Evolutionary conservation across 2,797 vertebrate genomes (phyloP).

Genomic region (Adrianichthys oophorus): DNA sequence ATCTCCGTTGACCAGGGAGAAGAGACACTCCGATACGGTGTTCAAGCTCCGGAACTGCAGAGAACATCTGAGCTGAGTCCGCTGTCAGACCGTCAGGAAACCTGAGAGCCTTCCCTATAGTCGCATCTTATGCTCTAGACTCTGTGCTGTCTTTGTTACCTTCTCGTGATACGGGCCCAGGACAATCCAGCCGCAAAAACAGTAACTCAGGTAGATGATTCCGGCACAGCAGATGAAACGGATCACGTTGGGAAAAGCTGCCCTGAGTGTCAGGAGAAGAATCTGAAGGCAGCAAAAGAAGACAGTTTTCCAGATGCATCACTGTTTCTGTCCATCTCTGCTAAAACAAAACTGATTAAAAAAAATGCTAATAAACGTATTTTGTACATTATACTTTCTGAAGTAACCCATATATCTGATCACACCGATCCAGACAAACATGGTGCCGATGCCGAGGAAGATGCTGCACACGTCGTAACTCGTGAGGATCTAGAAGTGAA

Average conservation of each 20-base stretch:
- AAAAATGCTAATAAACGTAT: too few species aligned
- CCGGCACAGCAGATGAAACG: constrained; percentile 94
- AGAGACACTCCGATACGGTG: constrained; percentile 92
- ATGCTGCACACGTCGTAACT: constrained; percentile 96
- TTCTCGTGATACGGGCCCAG: constrained; percentile 92
- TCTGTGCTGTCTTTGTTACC: constrained; percentile 52
- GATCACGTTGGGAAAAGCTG: constrained; percentile 90
- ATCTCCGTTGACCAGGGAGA: constrained; percentile 93
- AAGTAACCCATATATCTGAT: constrained; percentile 95
- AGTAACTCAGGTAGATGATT: constrained; percentile 94
- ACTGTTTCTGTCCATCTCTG: background rate
- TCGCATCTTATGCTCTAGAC: too few species aligned
- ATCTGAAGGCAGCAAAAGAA: constrained; percentile 73
- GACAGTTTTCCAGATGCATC: background rate
- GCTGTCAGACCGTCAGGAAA: too few species aligned
- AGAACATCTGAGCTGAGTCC: background rate
- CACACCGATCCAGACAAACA: constrained; percentile 95
- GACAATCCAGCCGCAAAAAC: constrained; percentile 96
- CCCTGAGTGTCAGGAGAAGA: constrained; percentile 88
- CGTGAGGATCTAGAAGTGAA: constrained; percentile 78
- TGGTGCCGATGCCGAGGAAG: constrained; percentile 89
- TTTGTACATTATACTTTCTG: constrained; percentile 87
- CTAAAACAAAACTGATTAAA: too few species aligned
- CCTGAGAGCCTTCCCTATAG: too few species aligned
- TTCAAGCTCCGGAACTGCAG: constrained; percentile 89